Base-by-base conservation (phyloP, 2,113 vertebrate species). In the Pteronura brasiliensis region DNA sequence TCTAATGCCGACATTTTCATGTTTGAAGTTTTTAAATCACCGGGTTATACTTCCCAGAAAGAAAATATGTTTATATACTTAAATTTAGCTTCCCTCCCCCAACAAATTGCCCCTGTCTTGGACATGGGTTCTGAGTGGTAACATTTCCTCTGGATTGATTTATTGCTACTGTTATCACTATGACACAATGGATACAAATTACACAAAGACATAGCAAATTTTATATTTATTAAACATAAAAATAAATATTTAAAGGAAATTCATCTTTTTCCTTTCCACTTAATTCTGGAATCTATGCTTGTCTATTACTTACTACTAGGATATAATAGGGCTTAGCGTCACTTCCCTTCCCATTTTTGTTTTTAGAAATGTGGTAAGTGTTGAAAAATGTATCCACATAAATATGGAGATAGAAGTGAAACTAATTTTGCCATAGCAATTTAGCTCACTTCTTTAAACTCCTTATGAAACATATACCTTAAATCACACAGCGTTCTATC, bases 181-280 rank as follows among this genome's bases (percentile, higher is more conserved):
- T 76, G 71, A 74, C 17, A 95, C 55, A 93, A 63, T 7, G 74
- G 59, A 94, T 87, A 69, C 72, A 89, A 86, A 81, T 67, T 29
- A 89, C 23, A 39, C 10, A 89, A 76, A 36, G 77, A 89, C 36
- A 23, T 76, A 59, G 81, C 25, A 92, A 36, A 65, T 87, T 95
- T 88, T 91, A 44, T 49, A 92, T 55, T 85, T 94, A 49, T 23
- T 92, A 81, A 65, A 67, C 47, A 61, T 59, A 69, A 93, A 93
- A 93, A 84, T 65, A 91, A 86, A 80, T 88, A 63, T 90, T 93
- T 76, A 85, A 88, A 84, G 31, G 15, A 96, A 95, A 76, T 69
- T 42, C 3, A 23, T 71, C 11, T 93, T 65, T 57, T 47, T 2
- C 34, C 39, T 15, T 81, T 69, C 57, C 39, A 89, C 34, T 92